Conservation (phyloP, 2,888 invertebrate genomes). For the Tanypteryx hageni region DNA sequence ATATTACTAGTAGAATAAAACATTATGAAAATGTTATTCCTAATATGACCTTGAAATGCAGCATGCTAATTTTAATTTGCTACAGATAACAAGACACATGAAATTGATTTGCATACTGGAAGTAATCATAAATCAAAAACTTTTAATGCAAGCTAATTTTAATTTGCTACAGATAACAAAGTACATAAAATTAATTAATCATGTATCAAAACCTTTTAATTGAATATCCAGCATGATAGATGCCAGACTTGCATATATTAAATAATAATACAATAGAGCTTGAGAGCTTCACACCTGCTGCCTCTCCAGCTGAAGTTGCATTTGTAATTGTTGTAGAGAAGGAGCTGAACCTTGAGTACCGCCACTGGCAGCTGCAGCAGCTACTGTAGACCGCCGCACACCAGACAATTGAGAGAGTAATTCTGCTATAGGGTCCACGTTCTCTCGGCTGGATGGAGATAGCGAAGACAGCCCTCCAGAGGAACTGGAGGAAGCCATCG, state of each 20-base stretch:
- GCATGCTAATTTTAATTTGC: too few relatives aligned
- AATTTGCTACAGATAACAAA: too few relatives aligned
- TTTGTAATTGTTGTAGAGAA: constrained; percentile 93
- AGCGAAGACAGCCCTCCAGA: constrained; percentile 90
- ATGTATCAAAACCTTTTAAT: too few relatives aligned
- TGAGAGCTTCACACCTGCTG: constrained; percentile 85
- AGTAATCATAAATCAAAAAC: too few relatives aligned
- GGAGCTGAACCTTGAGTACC: constrained; percentile 78
- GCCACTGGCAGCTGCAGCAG: constrained; percentile 67
- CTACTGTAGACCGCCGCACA: constrained; percentile 81
- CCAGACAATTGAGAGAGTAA: constrained; percentile 96
- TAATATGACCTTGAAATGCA: too few relatives aligned
- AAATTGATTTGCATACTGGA: too few relatives aligned
- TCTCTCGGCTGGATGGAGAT: constrained; percentile 93
- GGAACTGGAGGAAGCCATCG: constrained; percentile 79
- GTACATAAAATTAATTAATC: too few relatives aligned
- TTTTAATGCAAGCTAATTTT: too few relatives aligned
- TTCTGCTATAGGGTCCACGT: constrained; percentile 98
- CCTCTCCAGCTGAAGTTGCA: constrained; percentile 94
- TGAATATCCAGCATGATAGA: background rate
- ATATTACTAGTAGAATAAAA: too few relatives aligned
- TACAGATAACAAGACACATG: too few relatives aligned
- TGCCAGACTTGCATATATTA: background rate
- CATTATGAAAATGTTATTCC: too few relatives aligned
- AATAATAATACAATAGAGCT: constrained; percentile 1